Evolutionary conservation across 1,140 invertebrate genomes (phyloP).

Genomic region (Portunus trituberculatus): DNA sequence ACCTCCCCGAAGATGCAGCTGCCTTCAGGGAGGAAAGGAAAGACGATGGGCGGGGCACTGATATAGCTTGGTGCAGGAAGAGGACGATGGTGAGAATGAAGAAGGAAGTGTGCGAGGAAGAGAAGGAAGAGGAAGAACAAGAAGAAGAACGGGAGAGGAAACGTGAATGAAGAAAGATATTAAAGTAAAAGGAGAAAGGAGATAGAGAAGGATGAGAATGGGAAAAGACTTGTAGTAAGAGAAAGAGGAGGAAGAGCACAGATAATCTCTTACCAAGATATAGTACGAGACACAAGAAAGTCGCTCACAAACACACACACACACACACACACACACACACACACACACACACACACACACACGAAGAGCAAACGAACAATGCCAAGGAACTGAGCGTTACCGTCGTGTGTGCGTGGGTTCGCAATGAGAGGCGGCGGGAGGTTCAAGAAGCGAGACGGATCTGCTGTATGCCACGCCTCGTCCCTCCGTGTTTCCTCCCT

Average conservation of each 20-base stretch:
- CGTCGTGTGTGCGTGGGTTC: no score
- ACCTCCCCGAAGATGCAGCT: neutral
- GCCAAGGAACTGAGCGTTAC: no score
- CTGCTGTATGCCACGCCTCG: neutral
- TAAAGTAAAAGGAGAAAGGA: neutral
- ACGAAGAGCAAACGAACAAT: neutral
- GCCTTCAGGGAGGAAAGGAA: neutral
- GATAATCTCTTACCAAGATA: neutral
- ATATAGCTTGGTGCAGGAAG: neutral
- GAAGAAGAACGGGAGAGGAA: neutral
- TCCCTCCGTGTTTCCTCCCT: neutral
- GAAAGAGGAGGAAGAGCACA: neutral
- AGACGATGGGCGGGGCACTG: neutral
- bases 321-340: slow-evolving; percentile 20
- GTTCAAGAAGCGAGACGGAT: neutral
- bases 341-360: slow-evolving; percentile 20
- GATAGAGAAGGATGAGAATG: neutral
- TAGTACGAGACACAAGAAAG: no score
- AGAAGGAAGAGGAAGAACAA: neutral
- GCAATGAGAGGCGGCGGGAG: no score
- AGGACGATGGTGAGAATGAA: no score
- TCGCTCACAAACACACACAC: neutral
- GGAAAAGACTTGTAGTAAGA: neutral
- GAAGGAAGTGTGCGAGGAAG: no score
- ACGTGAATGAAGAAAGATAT: neutral